A percentile compares a stretch with the other conserved stretches of the same genome.
These are phyloP conservation scores for Aphodius granarius DNA, from an alignment of 2,888 invertebrate species.

Conservation along the genomic window DNA sequence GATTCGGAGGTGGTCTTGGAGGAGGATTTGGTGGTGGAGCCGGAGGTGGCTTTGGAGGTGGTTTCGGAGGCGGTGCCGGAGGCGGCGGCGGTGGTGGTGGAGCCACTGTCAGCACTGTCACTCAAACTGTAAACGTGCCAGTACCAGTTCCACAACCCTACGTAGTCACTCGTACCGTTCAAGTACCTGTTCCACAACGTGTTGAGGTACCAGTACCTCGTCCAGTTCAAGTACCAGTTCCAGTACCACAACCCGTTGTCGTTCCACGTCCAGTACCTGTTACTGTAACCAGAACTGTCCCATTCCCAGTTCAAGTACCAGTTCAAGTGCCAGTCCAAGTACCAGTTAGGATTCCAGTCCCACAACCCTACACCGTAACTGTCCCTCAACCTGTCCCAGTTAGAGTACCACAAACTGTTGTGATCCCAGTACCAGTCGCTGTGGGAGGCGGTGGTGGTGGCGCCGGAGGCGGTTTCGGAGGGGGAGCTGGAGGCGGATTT, in stretches of 20 bases:
- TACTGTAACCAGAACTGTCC: constrained; percentile 47
- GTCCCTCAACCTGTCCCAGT: constrained; percentile 58
- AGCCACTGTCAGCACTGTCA: constrained; percentile 41
- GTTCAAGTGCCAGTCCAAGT: constrained; percentile 49
- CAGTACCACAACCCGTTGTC: constrained; percentile 58
- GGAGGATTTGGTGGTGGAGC: constrained; percentile 28
- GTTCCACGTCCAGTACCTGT: constrained; percentile 50
- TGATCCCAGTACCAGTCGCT: constrained; percentile 58
- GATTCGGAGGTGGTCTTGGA: constrained; percentile 27
- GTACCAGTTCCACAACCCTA: constrained; percentile 51
- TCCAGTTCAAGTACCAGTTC: constrained; percentile 56
- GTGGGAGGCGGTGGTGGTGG: constrained; percentile 45
- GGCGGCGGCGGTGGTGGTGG: constrained; percentile 43
- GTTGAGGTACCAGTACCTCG: constrained; percentile 57
- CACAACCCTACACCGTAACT: constrained; percentile 50
- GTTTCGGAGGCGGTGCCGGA: constrained; percentile 24
- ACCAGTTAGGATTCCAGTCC: constrained; percentile 48
- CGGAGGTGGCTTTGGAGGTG: constrained; percentile 33
- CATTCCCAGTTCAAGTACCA: constrained; percentile 50
- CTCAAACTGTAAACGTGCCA: constrained; percentile 51
- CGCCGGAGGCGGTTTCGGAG: constrained; percentile 29
- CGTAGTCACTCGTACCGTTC: constrained; percentile 54
- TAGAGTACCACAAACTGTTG: constrained; percentile 56
- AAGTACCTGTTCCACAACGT: constrained; percentile 59
- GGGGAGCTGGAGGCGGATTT: constrained; percentile 39